Conservation (phyloP, 2,113 vertebrate genomes). For the Perca fluviatilis region DNA sequence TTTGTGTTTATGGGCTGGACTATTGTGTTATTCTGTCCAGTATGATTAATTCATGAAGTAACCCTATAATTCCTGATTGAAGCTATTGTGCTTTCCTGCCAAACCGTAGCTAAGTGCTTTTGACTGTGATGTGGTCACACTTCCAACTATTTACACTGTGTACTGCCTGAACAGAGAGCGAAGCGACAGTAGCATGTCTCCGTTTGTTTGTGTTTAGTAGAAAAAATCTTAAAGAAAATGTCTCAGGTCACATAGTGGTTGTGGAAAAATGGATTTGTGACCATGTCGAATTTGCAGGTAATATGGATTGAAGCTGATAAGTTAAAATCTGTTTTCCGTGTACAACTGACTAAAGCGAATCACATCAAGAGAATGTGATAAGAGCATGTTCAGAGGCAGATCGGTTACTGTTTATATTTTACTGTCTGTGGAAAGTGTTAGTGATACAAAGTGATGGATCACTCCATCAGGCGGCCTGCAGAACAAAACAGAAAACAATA, state of each 20-base stretch:
- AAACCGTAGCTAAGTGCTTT: constrained; percentile 19
- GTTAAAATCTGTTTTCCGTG: neutral
- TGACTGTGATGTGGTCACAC: constrained; percentile 14
- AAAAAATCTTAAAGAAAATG: neutral
- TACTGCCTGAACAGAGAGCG: neutral
- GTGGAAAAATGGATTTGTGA: neutral
- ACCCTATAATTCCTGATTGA: neutral
- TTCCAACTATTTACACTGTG: neutral
- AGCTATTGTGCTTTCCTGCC: constrained; percentile 25
- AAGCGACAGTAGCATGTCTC: neutral
- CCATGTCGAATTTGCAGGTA: neutral
- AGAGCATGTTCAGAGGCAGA: neutral
- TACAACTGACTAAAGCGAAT: neutral
- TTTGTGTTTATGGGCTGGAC: neutral
- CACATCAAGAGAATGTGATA: neutral
- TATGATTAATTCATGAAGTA: constrained; percentile 34
- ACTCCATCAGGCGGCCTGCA: neutral
- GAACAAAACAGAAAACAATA: neutral
- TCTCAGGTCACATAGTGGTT: neutral
- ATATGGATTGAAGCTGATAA: neutral
- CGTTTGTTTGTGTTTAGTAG: neutral
- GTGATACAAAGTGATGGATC: neutral
- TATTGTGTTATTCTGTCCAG: constrained; percentile 3
- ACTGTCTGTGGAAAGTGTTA: neutral
- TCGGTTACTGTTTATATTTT: neutral